Percentiles rank a stretch among this genome's conserved stretches.
phyloP scores from a whole-genome alignment of 1,140 invertebrate species.

The Cotesia glomerata region DNA sequence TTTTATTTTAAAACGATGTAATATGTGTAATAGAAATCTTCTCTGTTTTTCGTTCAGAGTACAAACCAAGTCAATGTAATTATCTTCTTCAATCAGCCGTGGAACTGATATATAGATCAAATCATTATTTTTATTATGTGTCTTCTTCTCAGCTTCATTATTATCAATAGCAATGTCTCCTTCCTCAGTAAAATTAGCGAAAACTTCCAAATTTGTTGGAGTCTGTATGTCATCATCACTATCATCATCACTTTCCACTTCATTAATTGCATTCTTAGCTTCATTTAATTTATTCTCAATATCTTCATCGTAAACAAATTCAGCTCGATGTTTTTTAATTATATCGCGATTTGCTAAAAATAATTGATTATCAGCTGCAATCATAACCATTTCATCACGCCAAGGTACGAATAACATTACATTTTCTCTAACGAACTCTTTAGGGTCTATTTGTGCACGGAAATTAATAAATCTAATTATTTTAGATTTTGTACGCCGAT shows the following conservation, averaged over 20 bases:
- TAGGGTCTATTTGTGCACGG: constrained; percentile 31
- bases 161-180: too few species aligned
- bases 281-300: background rate
- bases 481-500: background rate
- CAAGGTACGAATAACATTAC: constrained; percentile 39
- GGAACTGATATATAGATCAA: background rate
- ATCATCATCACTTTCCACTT: background rate
- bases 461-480: constrained; percentile 27
- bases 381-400: constrained; percentile 38
- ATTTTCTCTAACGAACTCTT: constrained; percentile 38
- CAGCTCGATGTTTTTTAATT: constrained; percentile 2
- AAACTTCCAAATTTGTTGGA: too few species aligned
- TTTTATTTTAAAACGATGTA: constrained; percentile 36
- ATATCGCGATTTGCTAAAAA: constrained; percentile 9
- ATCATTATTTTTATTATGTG: too few species aligned
- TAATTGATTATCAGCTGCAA: constrained; percentile 25
- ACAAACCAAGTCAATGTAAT: background rate
- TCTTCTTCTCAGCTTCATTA: too few species aligned
- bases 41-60: constrained; percentile 22
- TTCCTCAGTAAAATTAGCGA: too few species aligned
- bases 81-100: background rate
- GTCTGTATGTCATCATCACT: background rate
- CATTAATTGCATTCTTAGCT: background rate
- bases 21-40: constrained; percentile 30
- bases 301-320: constrained; percentile 10